Evolutionary conservation across 2,113 vertebrate genomes (phyloP).

Genomic region (Columba livia): DNA sequence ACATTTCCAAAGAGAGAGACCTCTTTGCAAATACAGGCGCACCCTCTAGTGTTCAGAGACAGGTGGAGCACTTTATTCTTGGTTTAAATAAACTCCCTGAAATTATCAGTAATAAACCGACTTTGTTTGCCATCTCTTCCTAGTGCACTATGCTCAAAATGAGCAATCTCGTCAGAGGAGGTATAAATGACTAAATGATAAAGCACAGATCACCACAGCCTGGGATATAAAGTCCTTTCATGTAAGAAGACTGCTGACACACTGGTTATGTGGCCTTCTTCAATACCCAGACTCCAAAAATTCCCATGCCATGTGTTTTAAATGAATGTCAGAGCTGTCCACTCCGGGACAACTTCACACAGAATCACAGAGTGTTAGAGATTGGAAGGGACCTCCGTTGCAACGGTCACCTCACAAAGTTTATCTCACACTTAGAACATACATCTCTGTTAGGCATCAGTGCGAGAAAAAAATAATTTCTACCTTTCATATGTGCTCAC

Average conservation of each 20-base stretch:
- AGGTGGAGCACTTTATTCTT: not conserved
- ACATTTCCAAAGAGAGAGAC: fast-evolving
- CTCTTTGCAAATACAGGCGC: not conserved
- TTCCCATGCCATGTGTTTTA: not conserved
- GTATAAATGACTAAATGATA: not conserved
- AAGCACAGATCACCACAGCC: not conserved
- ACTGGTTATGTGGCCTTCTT: fast-evolving
- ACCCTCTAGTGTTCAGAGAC: slow-evolving; percentile 63
- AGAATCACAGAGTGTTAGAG: too few relatives aligned
- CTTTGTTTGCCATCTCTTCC: not conserved
- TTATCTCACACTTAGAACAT: not conserved
- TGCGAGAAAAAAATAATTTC: not conserved
- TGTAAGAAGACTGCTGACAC: not conserved
- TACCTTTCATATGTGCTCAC: not conserved
- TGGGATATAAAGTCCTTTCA: not conserved
- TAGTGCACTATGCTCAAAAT: not conserved
- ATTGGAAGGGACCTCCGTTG: too few relatives aligned
- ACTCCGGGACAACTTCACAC: not conserved
- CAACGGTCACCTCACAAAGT: not conserved
- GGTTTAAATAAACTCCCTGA: not conserved
- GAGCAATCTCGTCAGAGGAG: not conserved
- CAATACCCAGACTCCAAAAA: not conserved
- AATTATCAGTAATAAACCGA: fast-evolving
- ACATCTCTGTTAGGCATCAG: not conserved
- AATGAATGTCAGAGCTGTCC: not conserved